Percentiles rank a stretch among this genome's conserved stretches.
Evolutionary conservation across 2,113 vertebrate species (phyloP).

Genomic region (Mormyrus lacerda): DNA sequence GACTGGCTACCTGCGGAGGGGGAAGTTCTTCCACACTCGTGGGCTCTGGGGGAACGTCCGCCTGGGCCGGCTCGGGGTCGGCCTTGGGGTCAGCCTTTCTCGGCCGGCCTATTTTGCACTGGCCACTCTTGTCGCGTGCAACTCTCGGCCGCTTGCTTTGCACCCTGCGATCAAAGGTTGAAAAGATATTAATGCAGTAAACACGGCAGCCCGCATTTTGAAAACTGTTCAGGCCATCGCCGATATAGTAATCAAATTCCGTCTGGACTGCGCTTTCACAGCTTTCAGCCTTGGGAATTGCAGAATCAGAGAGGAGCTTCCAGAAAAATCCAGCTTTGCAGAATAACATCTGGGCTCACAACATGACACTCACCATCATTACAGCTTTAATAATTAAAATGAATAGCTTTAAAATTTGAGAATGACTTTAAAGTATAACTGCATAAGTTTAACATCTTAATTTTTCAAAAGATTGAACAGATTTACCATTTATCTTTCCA

Average conservation of each 20-base stretch:
- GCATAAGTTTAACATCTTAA: background rate
- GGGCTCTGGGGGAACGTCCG: conserved; percentile 27
- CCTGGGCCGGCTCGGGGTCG: conserved; percentile 25
- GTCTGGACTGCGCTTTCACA: background rate
- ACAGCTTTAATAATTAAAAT: background rate
- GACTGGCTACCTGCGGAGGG: conserved; percentile 7
- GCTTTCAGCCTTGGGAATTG: background rate
- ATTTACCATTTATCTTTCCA: background rate
- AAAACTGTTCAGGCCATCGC: background rate
- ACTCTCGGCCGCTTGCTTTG: conserved; percentile 53
- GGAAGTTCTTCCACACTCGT: conserved; percentile 30
- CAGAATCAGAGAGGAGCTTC: background rate
- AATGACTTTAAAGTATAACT: background rate
- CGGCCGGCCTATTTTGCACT: conserved; percentile 54
- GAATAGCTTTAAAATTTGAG: background rate
- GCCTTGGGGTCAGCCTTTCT: conserved; percentile 39
- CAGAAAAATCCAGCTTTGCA: background rate
- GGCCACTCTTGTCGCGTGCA: conserved; percentile 39
- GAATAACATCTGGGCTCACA: background rate
- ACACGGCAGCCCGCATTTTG: background rate
- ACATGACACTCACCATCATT: background rate
- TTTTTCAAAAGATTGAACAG: background rate
- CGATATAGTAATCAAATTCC: background rate
- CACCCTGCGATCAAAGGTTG: conserved; percentile 41
- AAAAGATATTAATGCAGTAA: background rate